These are phyloP conservation scores for Gastrophryne carolinensis DNA, from an alignment of 2,797 vertebrate species.

Conservation along the genomic window DNA sequence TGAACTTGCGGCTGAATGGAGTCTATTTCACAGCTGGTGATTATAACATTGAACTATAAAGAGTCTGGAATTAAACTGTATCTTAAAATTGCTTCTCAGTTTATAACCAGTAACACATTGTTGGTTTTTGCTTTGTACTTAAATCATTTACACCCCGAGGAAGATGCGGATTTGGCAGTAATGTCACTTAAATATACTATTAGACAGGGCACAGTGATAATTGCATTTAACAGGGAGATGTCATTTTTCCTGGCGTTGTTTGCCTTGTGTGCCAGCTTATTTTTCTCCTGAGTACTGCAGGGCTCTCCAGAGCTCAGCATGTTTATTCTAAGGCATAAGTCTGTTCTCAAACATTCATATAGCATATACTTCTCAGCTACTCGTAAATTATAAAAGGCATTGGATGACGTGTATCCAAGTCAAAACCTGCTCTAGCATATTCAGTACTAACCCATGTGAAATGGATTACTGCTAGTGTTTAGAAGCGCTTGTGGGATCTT, in stretches of 20 bases:
- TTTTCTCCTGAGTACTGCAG: not conserved
- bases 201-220: conserved; percentile 40
- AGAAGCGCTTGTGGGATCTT: too few relatives aligned
- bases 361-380: too few relatives aligned
- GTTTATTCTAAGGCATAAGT: too few relatives aligned
- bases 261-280: not conserved
- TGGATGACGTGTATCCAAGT: too few relatives aligned
- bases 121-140: conserved; percentile 46
- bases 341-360: too few relatives aligned
- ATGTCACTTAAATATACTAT: conserved; percentile 38
- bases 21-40: conserved; percentile 54
- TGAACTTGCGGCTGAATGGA: conserved; percentile 53
- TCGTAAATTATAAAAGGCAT: too few relatives aligned
- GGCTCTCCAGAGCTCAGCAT: not conserved
- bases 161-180: conserved; percentile 18
- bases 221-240: conserved; percentile 8
- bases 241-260: not conserved
- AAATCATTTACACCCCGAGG: conserved; percentile 34
- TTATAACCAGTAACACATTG: conserved; percentile 46
- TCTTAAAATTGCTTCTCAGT: conserved; percentile 54
- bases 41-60: conserved; percentile 59
- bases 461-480: too few relatives aligned
- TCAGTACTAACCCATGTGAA: too few relatives aligned
- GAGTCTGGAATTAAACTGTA: conserved; percentile 57
- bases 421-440: too few relatives aligned